Conservation (phyloP, 1,140 invertebrate species). For the Nixonia krombeini region DNA sequence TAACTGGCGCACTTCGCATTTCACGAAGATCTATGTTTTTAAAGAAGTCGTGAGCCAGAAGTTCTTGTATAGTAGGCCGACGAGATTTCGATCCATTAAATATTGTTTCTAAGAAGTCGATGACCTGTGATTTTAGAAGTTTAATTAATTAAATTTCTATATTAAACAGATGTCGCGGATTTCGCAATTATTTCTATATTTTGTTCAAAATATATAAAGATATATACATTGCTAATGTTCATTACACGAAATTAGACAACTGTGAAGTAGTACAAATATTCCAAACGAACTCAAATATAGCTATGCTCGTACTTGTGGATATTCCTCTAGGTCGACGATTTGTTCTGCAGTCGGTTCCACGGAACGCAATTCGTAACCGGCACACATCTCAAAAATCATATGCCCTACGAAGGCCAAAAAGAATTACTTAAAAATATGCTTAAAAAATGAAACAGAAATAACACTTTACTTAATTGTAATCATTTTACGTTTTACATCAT, state of each 20-base stretch:
- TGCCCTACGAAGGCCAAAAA: too few species aligned
- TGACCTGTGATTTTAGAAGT: slow-evolving; percentile 73
- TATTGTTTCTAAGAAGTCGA: slow-evolving; percentile 85
- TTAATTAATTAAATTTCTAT: not conserved
- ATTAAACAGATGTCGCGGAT: too few species aligned
- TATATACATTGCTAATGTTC: not conserved
- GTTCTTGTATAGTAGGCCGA: slow-evolving; percentile 82
- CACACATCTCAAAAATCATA: slow-evolving; percentile 92
- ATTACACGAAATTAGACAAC: not conserved
- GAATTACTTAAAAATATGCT: too few species aligned
- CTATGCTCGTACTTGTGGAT: slow-evolving; percentile 77
- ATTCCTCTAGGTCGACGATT: slow-evolving; percentile 80
- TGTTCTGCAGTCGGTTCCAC: slow-evolving; percentile 81
- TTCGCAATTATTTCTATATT: too few species aligned
- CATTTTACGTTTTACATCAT: too few species aligned
- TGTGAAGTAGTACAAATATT: slow-evolving; percentile 1
- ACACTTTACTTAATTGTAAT: too few species aligned
- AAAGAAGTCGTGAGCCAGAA: slow-evolving; percentile 86
- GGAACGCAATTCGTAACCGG: slow-evolving; percentile 83
- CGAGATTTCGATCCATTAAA: slow-evolving; percentile 79
- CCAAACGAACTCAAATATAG: slow-evolving; percentile 2
- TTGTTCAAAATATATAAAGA: too few species aligned
- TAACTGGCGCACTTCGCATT: slow-evolving; percentile 77
- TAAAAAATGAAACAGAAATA: too few species aligned
- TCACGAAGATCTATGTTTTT: slow-evolving; percentile 89